These are phyloP conservation scores for Apolygus lucorum DNA, from an alignment of 1,140 invertebrate genomes.

Conservation along the genomic window DNA sequence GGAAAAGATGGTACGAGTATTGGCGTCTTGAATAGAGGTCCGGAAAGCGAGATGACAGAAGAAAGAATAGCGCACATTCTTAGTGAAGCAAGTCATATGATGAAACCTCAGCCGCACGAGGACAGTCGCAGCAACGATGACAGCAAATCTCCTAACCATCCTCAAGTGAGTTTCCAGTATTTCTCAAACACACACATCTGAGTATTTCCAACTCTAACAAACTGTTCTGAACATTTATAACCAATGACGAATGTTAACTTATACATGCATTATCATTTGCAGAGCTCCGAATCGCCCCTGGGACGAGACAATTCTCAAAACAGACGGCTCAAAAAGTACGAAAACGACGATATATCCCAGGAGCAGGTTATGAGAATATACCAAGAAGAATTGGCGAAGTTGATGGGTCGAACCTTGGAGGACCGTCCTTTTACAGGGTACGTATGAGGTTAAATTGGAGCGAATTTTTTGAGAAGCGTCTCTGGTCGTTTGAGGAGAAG, in stretches of 20 bases:
- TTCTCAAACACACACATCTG: neutral
- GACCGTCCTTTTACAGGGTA: slow-evolving; percentile 59
- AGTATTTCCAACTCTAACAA: too few species aligned
- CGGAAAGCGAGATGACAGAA: slow-evolving; percentile 75
- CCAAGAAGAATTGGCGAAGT: slow-evolving; percentile 87
- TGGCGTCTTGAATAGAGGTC: slow-evolving; percentile 52
- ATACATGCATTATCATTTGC: slow-evolving; percentile 4
- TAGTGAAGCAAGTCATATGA: slow-evolving; percentile 73
- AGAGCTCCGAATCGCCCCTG: slow-evolving; percentile 28
- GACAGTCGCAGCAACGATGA: slow-evolving; percentile 64
- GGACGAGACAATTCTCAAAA: slow-evolving; percentile 45
- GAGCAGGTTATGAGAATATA: slow-evolving; percentile 96
- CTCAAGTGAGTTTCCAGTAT: slow-evolving; percentile 29
- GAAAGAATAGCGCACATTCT: slow-evolving; percentile 90
- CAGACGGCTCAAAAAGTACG: slow-evolving; percentile 70
- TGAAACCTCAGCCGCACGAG: slow-evolving; percentile 44
- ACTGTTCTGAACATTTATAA: too few species aligned
- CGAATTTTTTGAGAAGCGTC: too few species aligned
- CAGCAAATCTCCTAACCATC: slow-evolving; percentile 62
- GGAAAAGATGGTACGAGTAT: slow-evolving; percentile 67
- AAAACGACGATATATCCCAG: slow-evolving; percentile 91
- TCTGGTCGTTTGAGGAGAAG: too few species aligned
- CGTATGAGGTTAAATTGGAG: too few species aligned
- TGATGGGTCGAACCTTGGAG: slow-evolving; percentile 70
- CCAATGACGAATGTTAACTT: too few species aligned